Conservation (phyloP, 2,888 invertebrate species). For the Meiosimyza decipiens region DNA sequence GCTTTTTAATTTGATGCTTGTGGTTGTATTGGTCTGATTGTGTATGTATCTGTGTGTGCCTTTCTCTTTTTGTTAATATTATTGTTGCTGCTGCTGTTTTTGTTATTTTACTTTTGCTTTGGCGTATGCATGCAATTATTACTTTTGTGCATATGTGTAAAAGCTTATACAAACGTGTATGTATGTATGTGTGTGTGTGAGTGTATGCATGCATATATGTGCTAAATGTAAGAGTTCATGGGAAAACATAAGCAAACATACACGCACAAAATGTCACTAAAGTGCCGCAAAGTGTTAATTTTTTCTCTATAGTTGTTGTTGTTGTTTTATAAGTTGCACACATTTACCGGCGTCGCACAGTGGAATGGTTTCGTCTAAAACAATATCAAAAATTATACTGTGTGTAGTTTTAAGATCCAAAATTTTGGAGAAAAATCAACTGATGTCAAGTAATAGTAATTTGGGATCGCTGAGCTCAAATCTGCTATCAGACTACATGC, state of each 20-base stretch:
- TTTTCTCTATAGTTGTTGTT: neutral
- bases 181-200: neutral
- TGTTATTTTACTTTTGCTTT: too few species aligned
- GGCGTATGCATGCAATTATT: too few species aligned
- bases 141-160: neutral
- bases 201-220: too few species aligned
- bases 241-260: neutral
- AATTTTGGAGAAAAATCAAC: too few species aligned
- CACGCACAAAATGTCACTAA: slow-evolving; percentile 13
- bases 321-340: neutral
- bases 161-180: neutral
- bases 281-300: slow-evolving; percentile 3
- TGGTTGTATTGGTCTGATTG: neutral
- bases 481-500: too few species aligned
- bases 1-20: slow-evolving; percentile 23
- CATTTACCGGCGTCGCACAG: neutral
- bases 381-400: too few species aligned
- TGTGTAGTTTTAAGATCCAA: too few species aligned
- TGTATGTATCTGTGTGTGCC: neutral
- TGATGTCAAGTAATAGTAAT: too few species aligned
- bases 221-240: slow-evolving; percentile 10
- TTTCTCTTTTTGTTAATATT: neutral
- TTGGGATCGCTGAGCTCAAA: too few species aligned
- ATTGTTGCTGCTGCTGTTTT: neutral
- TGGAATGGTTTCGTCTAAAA: too few species aligned